A percentile compares a stretch with the other conserved stretches of the same genome.
phyloP scores from a whole-genome alignment of 2,797 vertebrate genomes.

The Lycodopsis pacificus region DNA sequence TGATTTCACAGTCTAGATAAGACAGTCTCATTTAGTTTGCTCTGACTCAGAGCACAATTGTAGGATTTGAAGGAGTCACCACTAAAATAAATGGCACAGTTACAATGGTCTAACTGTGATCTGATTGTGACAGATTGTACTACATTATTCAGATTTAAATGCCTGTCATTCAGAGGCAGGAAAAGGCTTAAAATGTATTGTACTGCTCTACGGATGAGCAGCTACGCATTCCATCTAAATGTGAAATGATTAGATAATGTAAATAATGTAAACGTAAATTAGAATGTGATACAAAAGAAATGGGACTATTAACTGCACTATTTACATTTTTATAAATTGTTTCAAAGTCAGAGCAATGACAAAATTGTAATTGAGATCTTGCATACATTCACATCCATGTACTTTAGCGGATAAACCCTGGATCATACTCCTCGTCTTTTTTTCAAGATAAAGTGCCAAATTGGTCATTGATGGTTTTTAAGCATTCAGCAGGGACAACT shows the following conservation, averaged over 20 bases:
- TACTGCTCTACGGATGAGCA: constrained; percentile 1
- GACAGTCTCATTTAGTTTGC: constrained; percentile 61
- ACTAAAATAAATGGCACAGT: constrained; percentile 50
- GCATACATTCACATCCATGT: neutral
- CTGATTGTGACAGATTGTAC: constrained; percentile 51
- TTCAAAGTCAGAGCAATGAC: neutral
- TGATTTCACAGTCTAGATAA: constrained; percentile 73
- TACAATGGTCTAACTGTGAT: constrained; percentile 40
- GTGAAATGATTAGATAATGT: neutral
- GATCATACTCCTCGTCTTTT: constrained; percentile 2
- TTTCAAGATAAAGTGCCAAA: constrained; percentile 20
- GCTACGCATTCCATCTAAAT: constrained; percentile 4
- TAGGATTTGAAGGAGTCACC: constrained; percentile 46
- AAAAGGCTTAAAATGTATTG: constrained; percentile 4
- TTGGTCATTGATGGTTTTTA: constrained; percentile 41
- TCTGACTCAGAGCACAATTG: constrained; percentile 56
- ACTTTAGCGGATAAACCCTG: neutral
- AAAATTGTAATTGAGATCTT: neutral
- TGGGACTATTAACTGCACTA: neutral
- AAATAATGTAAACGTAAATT: neutral
- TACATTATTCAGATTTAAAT: constrained; percentile 34
- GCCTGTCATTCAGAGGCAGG: constrained; percentile 8
- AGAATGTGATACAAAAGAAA: constrained; percentile 1
- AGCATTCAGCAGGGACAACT: constrained; percentile 22
- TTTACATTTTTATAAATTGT: neutral